Conservation (phyloP, 1,140 invertebrate species). For the Lucilia cuprina region DNA sequence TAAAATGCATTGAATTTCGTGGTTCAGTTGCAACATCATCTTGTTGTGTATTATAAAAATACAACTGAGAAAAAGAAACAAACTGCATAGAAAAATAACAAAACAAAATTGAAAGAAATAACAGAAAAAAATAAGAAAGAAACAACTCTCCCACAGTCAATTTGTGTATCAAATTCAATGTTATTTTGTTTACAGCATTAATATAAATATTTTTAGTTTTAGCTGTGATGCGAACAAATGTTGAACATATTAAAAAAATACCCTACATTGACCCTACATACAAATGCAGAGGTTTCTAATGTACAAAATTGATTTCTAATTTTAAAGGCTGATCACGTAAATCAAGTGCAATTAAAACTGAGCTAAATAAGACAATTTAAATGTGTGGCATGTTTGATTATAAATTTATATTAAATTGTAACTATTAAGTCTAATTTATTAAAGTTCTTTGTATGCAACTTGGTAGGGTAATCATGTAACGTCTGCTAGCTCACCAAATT, state of each 20-base stretch:
- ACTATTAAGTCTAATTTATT: too few relatives aligned
- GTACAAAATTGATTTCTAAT: too few relatives aligned
- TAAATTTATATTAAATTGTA: too few relatives aligned
- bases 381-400: too few relatives aligned
- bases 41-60: neutral
- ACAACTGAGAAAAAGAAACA: neutral
- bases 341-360: too few relatives aligned
- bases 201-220: neutral
- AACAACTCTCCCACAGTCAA: slow-evolving; percentile 26
- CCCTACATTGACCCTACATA: neutral
- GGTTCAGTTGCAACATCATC: neutral
- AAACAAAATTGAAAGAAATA: slow-evolving; percentile 16
- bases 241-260: neutral
- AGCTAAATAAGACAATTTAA: too few relatives aligned
- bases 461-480: neutral
- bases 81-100: neutral
- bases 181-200: neutral
- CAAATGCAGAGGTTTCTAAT: too few relatives aligned
- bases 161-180: slow-evolving; percentile 21
- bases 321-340: too few relatives aligned
- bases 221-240: neutral
- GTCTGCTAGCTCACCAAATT: neutral
- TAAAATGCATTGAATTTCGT: neutral
- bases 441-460: neutral
- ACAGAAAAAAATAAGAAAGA: neutral